These are phyloP conservation scores for Ormyrus nitidulus DNA, from an alignment of 2,888 invertebrate genomes.

Conservation along the genomic window DNA sequence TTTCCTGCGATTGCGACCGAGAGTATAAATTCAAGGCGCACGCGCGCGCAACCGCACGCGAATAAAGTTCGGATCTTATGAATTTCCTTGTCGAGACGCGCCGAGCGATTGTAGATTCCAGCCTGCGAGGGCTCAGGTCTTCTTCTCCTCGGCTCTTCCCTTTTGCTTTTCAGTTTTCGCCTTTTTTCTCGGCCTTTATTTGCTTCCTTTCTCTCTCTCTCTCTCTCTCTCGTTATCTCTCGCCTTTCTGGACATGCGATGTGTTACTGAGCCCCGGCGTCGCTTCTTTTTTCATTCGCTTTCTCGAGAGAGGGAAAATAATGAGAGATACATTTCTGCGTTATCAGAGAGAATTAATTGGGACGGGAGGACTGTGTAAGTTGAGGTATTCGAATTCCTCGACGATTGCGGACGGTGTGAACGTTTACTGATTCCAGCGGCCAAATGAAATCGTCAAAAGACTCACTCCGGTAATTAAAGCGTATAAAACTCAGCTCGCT, in stretches of 20 bases:
- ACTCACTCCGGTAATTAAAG: no score
- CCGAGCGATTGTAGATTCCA: constrained; percentile 45
- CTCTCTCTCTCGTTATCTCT: no score
- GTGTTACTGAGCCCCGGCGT: constrained; percentile 3
- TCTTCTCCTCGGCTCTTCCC: constrained; percentile 1
- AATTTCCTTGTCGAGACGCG: constrained; percentile 52
- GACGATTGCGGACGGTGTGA: neutral
- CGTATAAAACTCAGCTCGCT: no score
- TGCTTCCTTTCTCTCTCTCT: no score
- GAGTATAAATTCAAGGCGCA: constrained; percentile 47
- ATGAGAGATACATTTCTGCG: constrained; percentile 23
- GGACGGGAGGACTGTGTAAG: constrained; percentile 14
- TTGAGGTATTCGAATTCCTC: constrained; percentile 16
- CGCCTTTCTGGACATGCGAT: neutral
- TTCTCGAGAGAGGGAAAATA: constrained; percentile 24
- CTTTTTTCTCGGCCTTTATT: no score
- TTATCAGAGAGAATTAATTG: constrained; percentile 40
- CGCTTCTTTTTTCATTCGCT: no score
- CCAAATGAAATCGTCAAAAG: neutral
- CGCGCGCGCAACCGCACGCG: constrained; percentile 31
- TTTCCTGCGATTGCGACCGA: constrained; percentile 37
- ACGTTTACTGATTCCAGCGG: neutral
- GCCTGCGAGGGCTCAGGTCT: constrained; percentile 13
- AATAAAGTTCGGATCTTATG: constrained; percentile 57
- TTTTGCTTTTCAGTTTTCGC: neutral